Percentiles rank a stretch among this genome's conserved stretches.
Evolutionary conservation across 92 coral and sea anemone genomes (phyloP).

Genomic region (Muricea muricata): DNA sequence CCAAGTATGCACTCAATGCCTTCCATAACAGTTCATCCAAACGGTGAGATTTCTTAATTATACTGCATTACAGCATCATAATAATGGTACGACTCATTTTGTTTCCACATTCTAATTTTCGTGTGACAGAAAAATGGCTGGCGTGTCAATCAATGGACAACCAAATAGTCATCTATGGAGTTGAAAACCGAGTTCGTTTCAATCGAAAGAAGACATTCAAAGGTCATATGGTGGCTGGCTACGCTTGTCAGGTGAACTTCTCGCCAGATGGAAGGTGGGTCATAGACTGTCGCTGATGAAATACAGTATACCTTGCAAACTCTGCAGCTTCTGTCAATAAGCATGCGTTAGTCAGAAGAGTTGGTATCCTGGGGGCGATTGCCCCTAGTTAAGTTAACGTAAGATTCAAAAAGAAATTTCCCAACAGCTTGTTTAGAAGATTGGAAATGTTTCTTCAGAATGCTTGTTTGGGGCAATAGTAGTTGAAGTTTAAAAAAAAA

Average conservation of each 20-base stretch:
- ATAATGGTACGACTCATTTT: too few relatives aligned
- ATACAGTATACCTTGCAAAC: too few relatives aligned
- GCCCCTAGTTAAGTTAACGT: too few relatives aligned
- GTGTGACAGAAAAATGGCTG: constrained; percentile 86
- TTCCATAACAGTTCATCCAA: constrained; percentile 88
- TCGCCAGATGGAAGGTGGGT: constrained; percentile 97
- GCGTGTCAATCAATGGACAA: constrained; percentile 99
- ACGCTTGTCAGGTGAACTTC: constrained; percentile 93
- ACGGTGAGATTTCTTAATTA: constrained; percentile 60
- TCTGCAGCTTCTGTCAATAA: too few relatives aligned
- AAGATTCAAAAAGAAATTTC: too few relatives aligned
- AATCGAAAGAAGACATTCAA: constrained; percentile 96
- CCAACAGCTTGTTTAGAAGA: too few relatives aligned
- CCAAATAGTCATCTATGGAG: constrained; percentile 88
- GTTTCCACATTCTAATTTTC: not conserved
- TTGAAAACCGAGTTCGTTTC: constrained; percentile 91
- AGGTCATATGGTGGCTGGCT: constrained; percentile 99
- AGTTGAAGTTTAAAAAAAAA: too few relatives aligned
- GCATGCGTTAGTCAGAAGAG: too few relatives aligned
- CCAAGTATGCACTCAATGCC: constrained; percentile 99
- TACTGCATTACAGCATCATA: not conserved
- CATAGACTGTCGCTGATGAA: too few relatives aligned
- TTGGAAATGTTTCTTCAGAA: too few relatives aligned
- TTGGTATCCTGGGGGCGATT: too few relatives aligned
- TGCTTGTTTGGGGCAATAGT: too few relatives aligned